Base-by-base conservation (phyloP, 2,797 vertebrate genomes). In the Tragopan temminckii region DNA sequence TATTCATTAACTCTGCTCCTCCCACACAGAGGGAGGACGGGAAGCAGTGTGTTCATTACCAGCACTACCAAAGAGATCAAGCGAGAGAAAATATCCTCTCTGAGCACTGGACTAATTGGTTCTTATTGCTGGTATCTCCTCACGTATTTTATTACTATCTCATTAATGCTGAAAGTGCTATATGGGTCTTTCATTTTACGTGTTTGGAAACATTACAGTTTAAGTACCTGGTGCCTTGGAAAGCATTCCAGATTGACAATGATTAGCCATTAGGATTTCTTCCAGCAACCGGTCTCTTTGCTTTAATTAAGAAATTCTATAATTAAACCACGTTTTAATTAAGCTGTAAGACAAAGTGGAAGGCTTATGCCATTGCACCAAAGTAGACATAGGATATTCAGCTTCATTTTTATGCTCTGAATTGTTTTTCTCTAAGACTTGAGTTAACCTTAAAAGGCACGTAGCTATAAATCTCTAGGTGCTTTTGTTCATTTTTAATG, bases 241-340 rank as follows among this genome's bases (percentile, higher is more conserved):
- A 94, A 91, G 64, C 79, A 67, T 42, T 91, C 85, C 89, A 94
- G 91, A 90, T 84, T 88, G 90, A 91, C 70, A 91, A 80, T 83
- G 69, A 94, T 92, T 92, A 93, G 82, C 66, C 79, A 92, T 90
- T 90, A 89, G 88, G 89, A 93, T 96, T 88, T 93, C 76, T 89
- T 92, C 90, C 92, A 91, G 80, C 40, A 83, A 76, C 20, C 9
- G 27, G 33, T 74, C 85, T 85, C 52, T 80, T 92, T 57, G 33
- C 70, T 92, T 95, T 95, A 94, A 96, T 94, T 93, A 92, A 93
- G 93, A 93, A 92, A 90, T 91, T 70, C 3, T 31, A 88, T 92
- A 76, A 90, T 94, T 79, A 89, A 81, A 67, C 21, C 40, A 25
- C 50, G 63, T 74, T 92, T 93, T 94, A 94, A 92, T 92, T 91